Percentiles rank a stretch among this genome's conserved stretches.
Conservation (phyloP, 1,140 invertebrate species). For the Helicorthomorpha holstii region DNA sequence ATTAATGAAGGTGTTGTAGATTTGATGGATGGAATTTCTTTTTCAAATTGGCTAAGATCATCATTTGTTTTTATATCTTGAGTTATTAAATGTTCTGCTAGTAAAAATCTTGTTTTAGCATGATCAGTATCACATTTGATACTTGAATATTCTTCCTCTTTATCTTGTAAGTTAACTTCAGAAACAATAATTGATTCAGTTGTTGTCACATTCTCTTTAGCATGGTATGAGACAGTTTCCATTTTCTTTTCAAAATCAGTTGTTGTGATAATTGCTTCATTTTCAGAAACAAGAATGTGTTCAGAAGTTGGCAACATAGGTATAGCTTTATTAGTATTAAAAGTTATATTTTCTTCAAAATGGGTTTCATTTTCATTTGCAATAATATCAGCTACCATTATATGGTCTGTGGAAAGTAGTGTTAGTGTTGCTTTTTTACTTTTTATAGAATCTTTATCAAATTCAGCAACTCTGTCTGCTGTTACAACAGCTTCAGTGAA, state of each 20-base stretch:
- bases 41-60: too few relatives aligned
- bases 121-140: background rate
- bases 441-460: background rate
- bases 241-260: too few relatives aligned
- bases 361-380: background rate
- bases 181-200: conserved; percentile 8
- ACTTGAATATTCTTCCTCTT: background rate
- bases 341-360: background rate
- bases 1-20: too few relatives aligned
- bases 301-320: background rate
- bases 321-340: background rate
- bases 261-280: background rate
- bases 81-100: background rate
- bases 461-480: background rate
- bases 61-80: too few relatives aligned
- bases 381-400: background rate
- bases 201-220: background rate
- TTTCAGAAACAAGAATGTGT: background rate
- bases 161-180: conserved; percentile 8
- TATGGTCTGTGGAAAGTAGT: background rate
- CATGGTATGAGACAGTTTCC: background rate
- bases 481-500: background rate
- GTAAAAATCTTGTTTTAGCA: background rate
- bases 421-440: background rate
- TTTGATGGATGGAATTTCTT: too few relatives aligned